These are phyloP conservation scores for Psittacara wagleri DNA, from an alignment of 2,113 vertebrate genomes.

Conservation along the genomic window DNA sequence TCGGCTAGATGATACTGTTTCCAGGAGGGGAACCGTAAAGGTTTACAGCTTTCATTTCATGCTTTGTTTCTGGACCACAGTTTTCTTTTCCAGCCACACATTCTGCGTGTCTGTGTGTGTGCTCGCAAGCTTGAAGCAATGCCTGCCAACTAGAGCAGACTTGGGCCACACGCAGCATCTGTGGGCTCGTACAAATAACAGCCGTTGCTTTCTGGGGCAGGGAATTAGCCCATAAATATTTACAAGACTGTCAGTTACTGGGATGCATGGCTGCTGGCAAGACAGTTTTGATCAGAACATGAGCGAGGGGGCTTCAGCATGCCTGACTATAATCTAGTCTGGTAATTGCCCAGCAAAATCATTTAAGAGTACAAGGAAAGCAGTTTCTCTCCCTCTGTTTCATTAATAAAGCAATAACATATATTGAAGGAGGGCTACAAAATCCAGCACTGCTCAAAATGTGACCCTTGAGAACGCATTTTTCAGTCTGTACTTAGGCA, in stretches of 20 bases:
- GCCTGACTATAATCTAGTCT: background rate
- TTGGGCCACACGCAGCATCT: conserved; percentile 1
- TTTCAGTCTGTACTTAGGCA: background rate
- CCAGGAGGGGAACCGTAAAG: background rate
- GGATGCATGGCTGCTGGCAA: background rate
- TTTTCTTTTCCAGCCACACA: background rate
- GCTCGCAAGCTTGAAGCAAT: background rate
- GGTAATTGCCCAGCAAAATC: background rate
- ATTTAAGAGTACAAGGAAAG: background rate
- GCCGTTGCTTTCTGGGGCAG: background rate
- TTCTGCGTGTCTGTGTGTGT: background rate
- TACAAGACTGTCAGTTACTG: background rate
- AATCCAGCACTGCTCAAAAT: background rate
- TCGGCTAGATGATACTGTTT: rapidly evolving
- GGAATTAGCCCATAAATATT: conserved; percentile 30
- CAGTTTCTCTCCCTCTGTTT: background rate
- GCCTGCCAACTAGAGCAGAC: background rate
- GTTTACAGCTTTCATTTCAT: background rate
- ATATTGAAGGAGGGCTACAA: background rate
- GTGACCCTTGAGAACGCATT: background rate
- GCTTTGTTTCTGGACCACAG: background rate
- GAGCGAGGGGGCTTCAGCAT: background rate
- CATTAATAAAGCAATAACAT: background rate
- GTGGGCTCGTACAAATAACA: background rate
- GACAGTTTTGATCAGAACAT: background rate